These are phyloP conservation scores for Pseudotriccus pelzelni DNA, from an alignment of 2,797 vertebrate species.

Conservation along the genomic window DNA sequence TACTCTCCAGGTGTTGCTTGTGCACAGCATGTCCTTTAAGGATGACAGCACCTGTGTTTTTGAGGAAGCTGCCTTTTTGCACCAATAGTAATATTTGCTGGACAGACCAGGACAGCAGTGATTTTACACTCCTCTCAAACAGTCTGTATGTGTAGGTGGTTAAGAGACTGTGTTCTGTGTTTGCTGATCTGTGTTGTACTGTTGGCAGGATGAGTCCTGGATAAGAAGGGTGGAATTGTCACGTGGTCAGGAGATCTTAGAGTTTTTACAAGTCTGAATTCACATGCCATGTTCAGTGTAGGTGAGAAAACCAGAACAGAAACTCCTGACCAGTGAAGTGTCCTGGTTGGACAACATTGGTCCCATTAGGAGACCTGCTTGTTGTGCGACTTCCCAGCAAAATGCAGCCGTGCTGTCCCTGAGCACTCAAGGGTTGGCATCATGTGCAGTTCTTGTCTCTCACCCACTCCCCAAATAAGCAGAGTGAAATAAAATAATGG, in stretches of 20 bases:
- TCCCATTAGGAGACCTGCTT: background rate
- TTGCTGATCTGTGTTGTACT: background rate
- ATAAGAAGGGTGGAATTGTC: background rate
- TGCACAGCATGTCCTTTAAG: background rate
- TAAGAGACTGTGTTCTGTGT: background rate
- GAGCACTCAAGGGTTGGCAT: background rate
- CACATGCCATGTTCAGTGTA: fast-evolving
- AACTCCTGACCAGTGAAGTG: background rate
- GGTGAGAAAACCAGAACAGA: background rate
- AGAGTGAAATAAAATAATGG: background rate
- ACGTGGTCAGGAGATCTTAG: background rate
- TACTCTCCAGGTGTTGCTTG: background rate
- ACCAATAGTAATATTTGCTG: background rate
- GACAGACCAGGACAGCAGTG: background rate
- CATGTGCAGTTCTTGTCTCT: fast-evolving
- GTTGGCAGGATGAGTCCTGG: background rate
- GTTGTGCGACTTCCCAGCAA: background rate
- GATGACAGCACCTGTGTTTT: background rate
- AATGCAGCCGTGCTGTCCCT: fast-evolving
- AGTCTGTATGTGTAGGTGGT: background rate
- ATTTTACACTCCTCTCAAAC: background rate
- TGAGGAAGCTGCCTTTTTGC: background rate
- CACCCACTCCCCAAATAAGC: background rate
- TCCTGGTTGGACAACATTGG: background rate
- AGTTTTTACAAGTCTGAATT: background rate